Conservation (phyloP, 2,888 invertebrate genomes). For the Scaptomyza polygonia region DNA sequence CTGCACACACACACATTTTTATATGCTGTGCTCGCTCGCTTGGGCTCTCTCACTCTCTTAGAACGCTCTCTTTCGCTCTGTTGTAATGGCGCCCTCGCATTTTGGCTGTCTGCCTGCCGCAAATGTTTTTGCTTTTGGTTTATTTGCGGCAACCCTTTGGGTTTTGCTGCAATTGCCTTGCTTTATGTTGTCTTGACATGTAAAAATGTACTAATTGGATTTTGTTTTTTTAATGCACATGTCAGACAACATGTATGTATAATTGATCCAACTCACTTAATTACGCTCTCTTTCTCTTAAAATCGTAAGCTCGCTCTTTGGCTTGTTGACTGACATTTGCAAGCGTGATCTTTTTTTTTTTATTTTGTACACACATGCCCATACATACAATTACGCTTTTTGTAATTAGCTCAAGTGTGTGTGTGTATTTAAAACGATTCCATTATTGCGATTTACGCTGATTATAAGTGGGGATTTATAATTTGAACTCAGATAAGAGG, state of each 20-base stretch:
- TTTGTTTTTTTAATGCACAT: constrained; percentile 48
- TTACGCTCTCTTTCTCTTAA: constrained; percentile 11
- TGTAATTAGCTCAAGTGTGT: constrained; percentile 50
- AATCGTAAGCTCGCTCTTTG: constrained; percentile 20
- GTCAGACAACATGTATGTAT: constrained; percentile 53
- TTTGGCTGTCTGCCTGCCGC: constrained; percentile 41
- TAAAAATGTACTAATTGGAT: constrained; percentile 65
- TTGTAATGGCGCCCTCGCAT: constrained; percentile 42
- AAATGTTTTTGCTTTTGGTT: constrained; percentile 69
- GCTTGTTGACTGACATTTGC: constrained; percentile 40
- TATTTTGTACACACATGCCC: constrained; percentile 6
- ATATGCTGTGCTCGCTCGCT: constrained; percentile 41
- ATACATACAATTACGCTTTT: constrained; percentile 27
- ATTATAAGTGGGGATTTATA: constrained; percentile 57
- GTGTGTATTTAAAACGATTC: constrained; percentile 41
- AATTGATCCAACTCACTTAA: constrained; percentile 38
- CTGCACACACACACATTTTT: constrained; percentile 58
- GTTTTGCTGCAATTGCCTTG: constrained; percentile 64
- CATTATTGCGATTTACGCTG: constrained; percentile 41
- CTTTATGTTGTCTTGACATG: constrained; percentile 53
- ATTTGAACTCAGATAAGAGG: constrained; percentile 65
- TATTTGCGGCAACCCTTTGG: constrained; percentile 64
- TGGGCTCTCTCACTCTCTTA: constrained; percentile 35
- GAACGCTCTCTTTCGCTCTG: constrained; percentile 24
- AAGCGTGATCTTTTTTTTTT: constrained; percentile 46